Evolutionary conservation across 30 jellyfish, hydroid and myxozoan species (phyloP).

Genomic region (Aurelia sp.): DNA sequence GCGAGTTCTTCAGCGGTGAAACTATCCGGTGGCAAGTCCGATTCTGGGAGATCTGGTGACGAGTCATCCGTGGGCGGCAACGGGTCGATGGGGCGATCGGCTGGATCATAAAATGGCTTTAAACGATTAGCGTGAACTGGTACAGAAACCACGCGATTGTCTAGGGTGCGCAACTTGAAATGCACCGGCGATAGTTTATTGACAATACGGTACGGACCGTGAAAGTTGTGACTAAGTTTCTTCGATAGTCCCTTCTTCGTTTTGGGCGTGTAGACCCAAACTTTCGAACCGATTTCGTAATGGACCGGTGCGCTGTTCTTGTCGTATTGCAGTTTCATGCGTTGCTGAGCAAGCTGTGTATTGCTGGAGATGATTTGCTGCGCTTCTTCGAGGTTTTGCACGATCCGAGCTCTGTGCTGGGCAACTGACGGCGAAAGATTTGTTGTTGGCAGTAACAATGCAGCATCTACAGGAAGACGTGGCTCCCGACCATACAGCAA

Average conservation of each 20-base stretch:
- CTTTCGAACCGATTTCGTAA: too few species aligned
- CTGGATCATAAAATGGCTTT: too few species aligned
- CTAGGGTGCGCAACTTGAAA: slow-evolving; percentile 10
- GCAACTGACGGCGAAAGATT: slow-evolving; percentile 28
- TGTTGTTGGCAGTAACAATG: slow-evolving; percentile 8
- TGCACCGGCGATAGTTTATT: slow-evolving; percentile 49
- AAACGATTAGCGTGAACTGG: too few species aligned
- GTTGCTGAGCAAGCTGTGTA: slow-evolving; percentile 54
- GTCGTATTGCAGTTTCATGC: slow-evolving; percentile 50
- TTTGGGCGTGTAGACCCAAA: too few species aligned
- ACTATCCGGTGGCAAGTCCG: background rate
- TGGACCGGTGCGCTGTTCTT: slow-evolving; percentile 6
- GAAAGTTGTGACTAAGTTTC: too few species aligned
- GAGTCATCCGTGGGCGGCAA: background rate
- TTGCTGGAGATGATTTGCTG: background rate
- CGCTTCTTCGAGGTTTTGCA: slow-evolving; percentile 10
- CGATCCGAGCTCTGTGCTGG: slow-evolving; percentile 37
- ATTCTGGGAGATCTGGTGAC: slow-evolving; percentile 5
- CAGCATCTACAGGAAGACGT: slow-evolving; percentile 20
- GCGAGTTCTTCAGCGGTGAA: background rate
- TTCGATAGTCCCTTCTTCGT: too few species aligned
- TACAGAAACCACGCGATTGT: slow-evolving; percentile 16
- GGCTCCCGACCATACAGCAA: slow-evolving; percentile 36
- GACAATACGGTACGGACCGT: background rate
- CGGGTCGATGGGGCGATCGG: too few species aligned